These are phyloP conservation scores for Pseudorectes ferrugineus DNA, from an alignment of 2,113 vertebrate species.

Conservation along the genomic window DNA sequence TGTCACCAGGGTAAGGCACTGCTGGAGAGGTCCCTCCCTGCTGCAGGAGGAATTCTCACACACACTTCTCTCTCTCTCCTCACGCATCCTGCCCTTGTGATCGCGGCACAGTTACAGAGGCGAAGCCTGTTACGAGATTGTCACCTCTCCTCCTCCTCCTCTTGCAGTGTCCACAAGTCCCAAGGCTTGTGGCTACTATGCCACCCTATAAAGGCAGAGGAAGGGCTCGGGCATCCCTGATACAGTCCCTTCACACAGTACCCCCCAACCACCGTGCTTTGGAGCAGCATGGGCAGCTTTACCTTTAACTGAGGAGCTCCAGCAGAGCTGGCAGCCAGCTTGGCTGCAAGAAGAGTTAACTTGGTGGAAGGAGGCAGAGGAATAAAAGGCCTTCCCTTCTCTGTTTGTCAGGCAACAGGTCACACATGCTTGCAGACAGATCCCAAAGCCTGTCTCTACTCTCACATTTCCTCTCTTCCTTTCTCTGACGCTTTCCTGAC, in stretches of 20 bases:
- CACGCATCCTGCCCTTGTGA: rapidly evolving
- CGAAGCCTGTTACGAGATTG: neutral
- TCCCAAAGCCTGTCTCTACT: constrained; percentile 29
- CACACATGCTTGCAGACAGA: constrained; percentile 37
- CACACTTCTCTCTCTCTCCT: neutral
- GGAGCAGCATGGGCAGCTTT: neutral
- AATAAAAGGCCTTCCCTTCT: neutral
- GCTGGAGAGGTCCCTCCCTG: neutral
- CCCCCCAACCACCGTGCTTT: rapidly evolving
- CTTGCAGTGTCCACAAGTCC: neutral
- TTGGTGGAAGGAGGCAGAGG: neutral
- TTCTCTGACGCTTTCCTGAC: constrained; percentile 49
- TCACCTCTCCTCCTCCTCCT: neutral
- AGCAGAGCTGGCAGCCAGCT: neutral
- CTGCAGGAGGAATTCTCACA: neutral
- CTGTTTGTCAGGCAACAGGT: constrained; percentile 26
- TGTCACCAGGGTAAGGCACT: neutral
- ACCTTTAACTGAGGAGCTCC: neutral
- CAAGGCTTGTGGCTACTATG: neutral
- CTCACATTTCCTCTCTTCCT: constrained; percentile 35
- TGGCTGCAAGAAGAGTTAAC: neutral
- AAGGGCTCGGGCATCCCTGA: neutral
- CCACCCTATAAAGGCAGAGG: neutral
- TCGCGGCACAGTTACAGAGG: neutral
- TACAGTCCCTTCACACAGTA: rapidly evolving